Base-by-base conservation (phyloP, 2,113 vertebrate species). In the Neogobius melanostomus region DNA sequence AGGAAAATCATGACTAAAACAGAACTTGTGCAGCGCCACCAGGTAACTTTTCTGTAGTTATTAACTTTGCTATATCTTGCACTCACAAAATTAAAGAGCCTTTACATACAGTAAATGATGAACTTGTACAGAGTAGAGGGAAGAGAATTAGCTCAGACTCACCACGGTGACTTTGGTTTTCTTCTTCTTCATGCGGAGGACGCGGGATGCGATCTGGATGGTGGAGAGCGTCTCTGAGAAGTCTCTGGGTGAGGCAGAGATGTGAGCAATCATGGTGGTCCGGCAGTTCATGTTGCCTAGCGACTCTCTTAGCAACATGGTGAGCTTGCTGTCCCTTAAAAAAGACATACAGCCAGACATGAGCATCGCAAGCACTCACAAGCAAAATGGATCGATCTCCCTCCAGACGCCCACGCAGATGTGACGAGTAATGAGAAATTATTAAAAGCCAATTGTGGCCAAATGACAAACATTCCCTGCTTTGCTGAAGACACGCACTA, bases 211-310 rank as follows among this genome's bases (percentile, higher is more conserved):
- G 7, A 99, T 95, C 94, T 99, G 98, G 88, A 99, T 93, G 81
- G 96, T 98, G 85, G 96, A 98, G 66, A 99, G 95, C 0, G 96
- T 98, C 88, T 99, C 96, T 0, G 97, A 93, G 2, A 99, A 99
- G 93, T 93, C 95, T 71, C 93, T 94, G 0, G 96, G 94, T 4
- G 94, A 91, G 0, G 96, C 94, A 11, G 98, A 98, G 94, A 99
- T 97, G 92, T 99, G 97, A 72, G 96, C 96, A 47, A 99, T 99
- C 98, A 99, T 99, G 71, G 98, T 99, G 87, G 98, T 99, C 79
- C 97, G 94, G 91, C 98, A 99, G 93, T 99, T 99, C 94, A 99
- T 93, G 75, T 99, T 99, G 87, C 98, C 98, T 87, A 99, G 91
- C 66, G 98, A 99, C 89, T 99, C 98, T 10, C 98, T 94, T 75